A percentile compares a stretch with the other conserved stretches of the same genome.
These are phyloP conservation scores for Chymomyza costata DNA, from an alignment of 1,140 invertebrate species.

Conservation along the genomic window DNA sequence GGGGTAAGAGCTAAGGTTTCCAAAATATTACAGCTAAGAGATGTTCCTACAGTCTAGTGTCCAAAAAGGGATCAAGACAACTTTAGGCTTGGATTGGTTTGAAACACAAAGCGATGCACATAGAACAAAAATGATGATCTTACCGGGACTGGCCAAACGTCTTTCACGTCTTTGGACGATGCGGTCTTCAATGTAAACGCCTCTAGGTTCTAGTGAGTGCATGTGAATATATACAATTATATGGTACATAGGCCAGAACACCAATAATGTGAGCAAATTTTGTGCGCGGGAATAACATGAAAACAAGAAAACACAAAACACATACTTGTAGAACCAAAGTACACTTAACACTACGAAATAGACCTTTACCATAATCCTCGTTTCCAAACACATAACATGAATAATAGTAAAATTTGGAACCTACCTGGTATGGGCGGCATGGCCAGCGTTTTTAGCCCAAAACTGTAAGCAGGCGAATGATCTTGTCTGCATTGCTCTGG, in stretches of 20 bases:
- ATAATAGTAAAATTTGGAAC: conserved; percentile 15
- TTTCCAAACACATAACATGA: background rate
- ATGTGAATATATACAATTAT: conserved; percentile 31
- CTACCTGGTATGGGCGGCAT: conserved; percentile 62
- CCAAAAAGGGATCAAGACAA: too few relatives aligned
- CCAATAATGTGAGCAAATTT: conserved; percentile 29
- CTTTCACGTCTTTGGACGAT: conserved; percentile 71
- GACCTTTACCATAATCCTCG: too few relatives aligned
- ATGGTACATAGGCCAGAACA: conserved; percentile 21
- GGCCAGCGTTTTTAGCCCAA: conserved; percentile 74
- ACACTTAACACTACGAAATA: too few relatives aligned
- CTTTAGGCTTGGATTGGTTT: background rate
- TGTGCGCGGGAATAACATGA: conserved; percentile 9
- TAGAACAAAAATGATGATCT: conserved; percentile 33
- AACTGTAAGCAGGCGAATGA: conserved; percentile 79
- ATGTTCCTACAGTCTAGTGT: background rate
- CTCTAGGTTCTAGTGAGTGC: conserved; percentile 53
- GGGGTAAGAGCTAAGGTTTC: too few relatives aligned
- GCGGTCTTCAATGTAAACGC: conserved; percentile 72
- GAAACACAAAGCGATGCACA: background rate
- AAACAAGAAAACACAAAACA: conserved; percentile 17
- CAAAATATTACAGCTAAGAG: background rate
- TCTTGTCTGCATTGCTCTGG: conserved; percentile 81
- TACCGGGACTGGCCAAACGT: conserved; percentile 72
- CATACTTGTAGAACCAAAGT: conserved; percentile 7